Evolutionary conservation across 2,113 vertebrate species (phyloP), one percentile per base, ranked within the genome.

Genomic region (Macheiramphus alcinus): DNA sequence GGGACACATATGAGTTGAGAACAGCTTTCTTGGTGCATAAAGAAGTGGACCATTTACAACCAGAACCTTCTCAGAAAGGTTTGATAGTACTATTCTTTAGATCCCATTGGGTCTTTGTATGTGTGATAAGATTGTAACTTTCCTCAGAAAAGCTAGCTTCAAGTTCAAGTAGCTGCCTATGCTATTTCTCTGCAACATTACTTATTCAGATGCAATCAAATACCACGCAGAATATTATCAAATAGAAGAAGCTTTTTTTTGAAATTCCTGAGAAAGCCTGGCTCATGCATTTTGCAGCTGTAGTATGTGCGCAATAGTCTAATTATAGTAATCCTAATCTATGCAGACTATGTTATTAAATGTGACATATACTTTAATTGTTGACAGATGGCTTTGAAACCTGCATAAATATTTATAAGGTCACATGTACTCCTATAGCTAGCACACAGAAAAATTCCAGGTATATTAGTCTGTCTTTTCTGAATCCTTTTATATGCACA

Each of bases 171-270:
- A 80, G 48, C 91, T 91, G 91, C 48, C 67, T 91, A 15, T 91
- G 80, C 34, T 67, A 53, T 81, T 94, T 90, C 38, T 75, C 53
- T 81, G 45, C 4, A 15, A 86, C 53, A 93, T 96, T 95, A 97
- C 76, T 95, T 97, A 96, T 95, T 97, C 94, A 95, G 95, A 97
- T 97, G 96, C 62, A 97, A 96, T 97, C 96, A 97, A 94, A 91
- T 82, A 82, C 52, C 48, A 81, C 70, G 50, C 80, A 97, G 96
- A 96, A 94, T 73, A 95, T 70, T 55, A 87, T 70, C 76, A 96
- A 89, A 91, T 43, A 65, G 74, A 87, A 88, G 45, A 68, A 94
- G 58, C 14, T 38, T 74, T 91, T 91, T 90, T 92, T 55, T 76
- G 11, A 97, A 92, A 97, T 86, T 94, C 74, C 87, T 73, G 38